These are phyloP conservation scores for Chelonus formosanus DNA, from an alignment of 2,888 invertebrate species.

Conservation along the genomic window DNA sequence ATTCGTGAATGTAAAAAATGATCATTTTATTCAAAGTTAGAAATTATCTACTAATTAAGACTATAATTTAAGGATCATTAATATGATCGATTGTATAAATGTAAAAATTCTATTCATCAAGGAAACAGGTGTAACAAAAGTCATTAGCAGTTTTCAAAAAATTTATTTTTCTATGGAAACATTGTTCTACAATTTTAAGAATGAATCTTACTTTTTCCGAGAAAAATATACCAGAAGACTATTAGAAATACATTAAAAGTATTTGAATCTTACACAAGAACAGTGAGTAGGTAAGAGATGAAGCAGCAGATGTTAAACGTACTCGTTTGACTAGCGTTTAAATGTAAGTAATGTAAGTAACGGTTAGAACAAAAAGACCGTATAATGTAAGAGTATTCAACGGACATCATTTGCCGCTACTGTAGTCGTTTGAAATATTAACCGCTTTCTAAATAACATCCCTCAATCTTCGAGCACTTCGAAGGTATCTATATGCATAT, in stretches of 20 bases:
- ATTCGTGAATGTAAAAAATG: too few relatives aligned
- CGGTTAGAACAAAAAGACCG: constrained; percentile 29
- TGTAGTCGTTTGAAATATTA: constrained; percentile 9
- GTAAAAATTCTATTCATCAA: too few relatives aligned
- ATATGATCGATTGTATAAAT: too few relatives aligned
- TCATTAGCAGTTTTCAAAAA: too few relatives aligned
- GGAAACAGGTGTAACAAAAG: too few relatives aligned
- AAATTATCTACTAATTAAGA: too few relatives aligned
- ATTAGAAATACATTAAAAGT: constrained; percentile 14
- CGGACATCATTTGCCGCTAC: constrained; percentile 20
- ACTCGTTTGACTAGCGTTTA: constrained; percentile 28
- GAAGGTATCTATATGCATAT: neutral
- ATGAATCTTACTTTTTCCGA: too few relatives aligned
- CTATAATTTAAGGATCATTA: too few relatives aligned
- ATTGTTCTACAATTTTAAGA: too few relatives aligned
- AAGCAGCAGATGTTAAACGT: constrained; percentile 35
- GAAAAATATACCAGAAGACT: constrained; percentile 5
- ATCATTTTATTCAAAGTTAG: too few relatives aligned
- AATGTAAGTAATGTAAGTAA: constrained; percentile 20
- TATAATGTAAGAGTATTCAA: constrained; percentile 27
- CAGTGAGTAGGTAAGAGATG: constrained; percentile 7
- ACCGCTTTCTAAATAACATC: constrained; percentile 16
- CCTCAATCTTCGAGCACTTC: neutral
- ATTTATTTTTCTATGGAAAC: too few relatives aligned
- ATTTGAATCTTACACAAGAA: constrained; percentile 1